phyloP scores from a whole-genome alignment of 2,888 invertebrate species.

The Dryomyza anilis region DNA sequence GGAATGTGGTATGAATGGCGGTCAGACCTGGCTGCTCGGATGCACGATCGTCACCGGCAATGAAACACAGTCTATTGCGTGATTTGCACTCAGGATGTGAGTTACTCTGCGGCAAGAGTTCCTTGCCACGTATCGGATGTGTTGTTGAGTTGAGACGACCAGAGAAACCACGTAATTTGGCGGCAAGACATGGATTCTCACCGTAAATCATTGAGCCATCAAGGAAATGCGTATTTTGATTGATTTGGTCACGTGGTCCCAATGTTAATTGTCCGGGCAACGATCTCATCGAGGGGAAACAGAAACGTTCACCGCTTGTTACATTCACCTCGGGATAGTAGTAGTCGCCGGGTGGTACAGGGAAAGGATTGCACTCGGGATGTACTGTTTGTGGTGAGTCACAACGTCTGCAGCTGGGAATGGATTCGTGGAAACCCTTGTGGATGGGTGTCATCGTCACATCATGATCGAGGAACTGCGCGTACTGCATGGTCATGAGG shows the following conservation, averaged over 20 bases:
- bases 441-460: conserved; percentile 92
- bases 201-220: conserved; percentile 90
- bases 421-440: conserved; percentile 88
- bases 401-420: conserved; percentile 87
- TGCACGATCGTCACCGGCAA: conserved; percentile 88
- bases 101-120: conserved; percentile 78
- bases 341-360: conserved; percentile 85
- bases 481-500: conserved; percentile 93
- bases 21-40: conserved; percentile 92
- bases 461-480: conserved; percentile 93
- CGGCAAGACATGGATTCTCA: conserved; percentile 81
- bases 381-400: conserved; percentile 87
- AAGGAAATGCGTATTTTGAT: conserved; percentile 90
- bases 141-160: conserved; percentile 83
- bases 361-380: conserved; percentile 92
- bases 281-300: conserved; percentile 94
- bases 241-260: conserved; percentile 89
- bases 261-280: conserved; percentile 88
- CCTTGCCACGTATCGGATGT: conserved; percentile 76
- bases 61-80: conserved; percentile 83
- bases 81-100: conserved; percentile 88
- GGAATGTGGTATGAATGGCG: conserved; percentile 84
- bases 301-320: conserved; percentile 80
- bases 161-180: conserved; percentile 76
- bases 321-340: conserved; percentile 87